These are phyloP conservation scores for Neosilurus hyrtlii DNA, from an alignment of 2,797 vertebrate genomes.

Conservation along the genomic window DNA sequence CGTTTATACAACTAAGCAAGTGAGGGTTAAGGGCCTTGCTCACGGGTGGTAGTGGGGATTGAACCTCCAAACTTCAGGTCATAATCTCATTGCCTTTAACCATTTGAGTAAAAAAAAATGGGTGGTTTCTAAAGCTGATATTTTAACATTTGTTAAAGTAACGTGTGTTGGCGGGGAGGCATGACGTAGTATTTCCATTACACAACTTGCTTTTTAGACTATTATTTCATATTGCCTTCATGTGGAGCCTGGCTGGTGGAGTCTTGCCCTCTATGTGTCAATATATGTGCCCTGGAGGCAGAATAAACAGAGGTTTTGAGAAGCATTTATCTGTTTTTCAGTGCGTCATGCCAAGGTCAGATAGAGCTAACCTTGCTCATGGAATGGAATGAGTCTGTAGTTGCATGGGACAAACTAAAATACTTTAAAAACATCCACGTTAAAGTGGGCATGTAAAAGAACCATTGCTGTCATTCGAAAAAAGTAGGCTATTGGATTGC, in stretches of 20 bases:
- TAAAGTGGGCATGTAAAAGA: too few species aligned
- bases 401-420: constrained; percentile 66
- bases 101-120: background rate
- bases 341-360: constrained; percentile 71
- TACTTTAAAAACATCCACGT: constrained; percentile 59
- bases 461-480: too few species aligned
- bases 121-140: background rate
- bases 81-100: too few species aligned
- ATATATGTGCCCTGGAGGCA: constrained; percentile 45
- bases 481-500: too few species aligned
- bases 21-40: too few species aligned
- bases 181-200: background rate
- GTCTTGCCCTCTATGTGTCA: constrained; percentile 63
- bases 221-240: background rate
- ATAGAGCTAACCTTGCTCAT: constrained; percentile 70
- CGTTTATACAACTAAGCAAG: too few species aligned
- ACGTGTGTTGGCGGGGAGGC: background rate
- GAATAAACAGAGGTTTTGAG: constrained; percentile 49
- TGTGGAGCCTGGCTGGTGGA: constrained; percentile 47
- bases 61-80: too few species aligned
- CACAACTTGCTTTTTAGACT: background rate
- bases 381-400: constrained; percentile 67
- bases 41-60: too few species aligned
- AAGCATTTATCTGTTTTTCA: constrained; percentile 55
- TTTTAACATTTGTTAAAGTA: background rate